Base-by-base conservation (phyloP, 2,113 vertebrate species). In the Azemiops feae region DNA sequence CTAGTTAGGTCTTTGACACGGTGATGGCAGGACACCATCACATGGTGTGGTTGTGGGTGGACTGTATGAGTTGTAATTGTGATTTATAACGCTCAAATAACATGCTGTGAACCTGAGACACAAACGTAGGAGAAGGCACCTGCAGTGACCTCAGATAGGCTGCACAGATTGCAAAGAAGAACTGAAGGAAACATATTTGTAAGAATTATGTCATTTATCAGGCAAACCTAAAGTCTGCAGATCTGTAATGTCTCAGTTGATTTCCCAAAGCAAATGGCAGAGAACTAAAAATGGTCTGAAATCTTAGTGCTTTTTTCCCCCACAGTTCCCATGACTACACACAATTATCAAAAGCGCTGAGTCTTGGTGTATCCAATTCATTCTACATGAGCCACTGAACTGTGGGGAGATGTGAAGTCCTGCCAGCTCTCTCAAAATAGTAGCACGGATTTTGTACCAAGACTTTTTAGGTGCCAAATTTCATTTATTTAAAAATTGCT, bases 241-340 rank as follows among this genome's bases (percentile, higher is more conserved):
- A 39, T 89, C 87, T 89, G n/a, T 89, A 88, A 88, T 55, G 91
- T 92, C 91, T 74, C 52, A 27, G 74, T 74, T 54, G 58, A 53
- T 88, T 81, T 74, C 47, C 87, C 50, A 55, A 43, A 55, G 60
- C n/a, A 74, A 92, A 89, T 90, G 10, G 57, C 54, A 58, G 64
- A 20, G 88, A 85, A 57, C 54, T 92, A 0, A 1, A 94, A 16
- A 81, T 2, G 1, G n/a, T 22, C 9, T 11, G 43, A 60, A 94
- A 89, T 50, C 30, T n/a, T 87, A 64, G 22, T 89, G 90, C 69
- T 55, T 94, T 47, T 12, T n/a, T 92, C 64, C 94, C 58, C 94
- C 64, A 69, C 64, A 92, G 55, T 30, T 50, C 34, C 52, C 55
- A 92, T 92, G 18, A 55, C 45, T 90, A 57, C 50, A 58, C 30